Evolutionary conservation across 2,113 vertebrate species (phyloP).

Genomic region (Chloebia gouldiae): DNA sequence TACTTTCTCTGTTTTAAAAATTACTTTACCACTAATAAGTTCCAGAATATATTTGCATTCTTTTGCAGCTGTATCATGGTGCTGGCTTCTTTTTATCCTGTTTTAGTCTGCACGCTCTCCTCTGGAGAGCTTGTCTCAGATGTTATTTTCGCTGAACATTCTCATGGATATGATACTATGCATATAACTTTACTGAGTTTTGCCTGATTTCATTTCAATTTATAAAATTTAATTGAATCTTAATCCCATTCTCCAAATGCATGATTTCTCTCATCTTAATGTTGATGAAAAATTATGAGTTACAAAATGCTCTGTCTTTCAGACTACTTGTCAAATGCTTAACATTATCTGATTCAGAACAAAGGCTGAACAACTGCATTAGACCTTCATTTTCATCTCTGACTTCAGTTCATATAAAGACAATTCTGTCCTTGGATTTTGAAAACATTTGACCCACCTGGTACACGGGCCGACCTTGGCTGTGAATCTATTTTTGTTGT

Average conservation of each 20-base stretch:
- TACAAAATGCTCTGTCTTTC: not conserved
- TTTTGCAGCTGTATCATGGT: not conserved
- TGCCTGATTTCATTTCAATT: not conserved
- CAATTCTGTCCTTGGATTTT: not conserved
- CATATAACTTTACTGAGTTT: not conserved
- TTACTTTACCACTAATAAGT: not conserved
- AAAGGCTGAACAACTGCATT: not conserved
- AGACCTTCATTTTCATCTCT: not conserved
- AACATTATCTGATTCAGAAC: not conserved
- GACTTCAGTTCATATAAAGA: not conserved
- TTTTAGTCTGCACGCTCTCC: not conserved
- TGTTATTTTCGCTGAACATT: not conserved
- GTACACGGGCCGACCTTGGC: fast-evolving
- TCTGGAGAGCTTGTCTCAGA: not conserved
- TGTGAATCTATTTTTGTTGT: not conserved
- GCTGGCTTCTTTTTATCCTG: not conserved
- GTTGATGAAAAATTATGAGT: not conserved
- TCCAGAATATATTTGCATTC: not conserved
- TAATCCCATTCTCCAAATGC: not conserved
- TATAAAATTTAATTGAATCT: not conserved
- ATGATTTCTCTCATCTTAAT: not conserved
- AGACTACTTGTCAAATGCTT: not conserved
- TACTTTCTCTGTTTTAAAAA: not conserved
- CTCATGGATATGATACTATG: not conserved
- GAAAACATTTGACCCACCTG: slow-evolving; percentile 30